Percentiles rank a stretch among this genome's conserved stretches.
phyloP scores from a whole-genome alignment of 1,140 invertebrate species.

The Pteromalus puparum region DNA sequence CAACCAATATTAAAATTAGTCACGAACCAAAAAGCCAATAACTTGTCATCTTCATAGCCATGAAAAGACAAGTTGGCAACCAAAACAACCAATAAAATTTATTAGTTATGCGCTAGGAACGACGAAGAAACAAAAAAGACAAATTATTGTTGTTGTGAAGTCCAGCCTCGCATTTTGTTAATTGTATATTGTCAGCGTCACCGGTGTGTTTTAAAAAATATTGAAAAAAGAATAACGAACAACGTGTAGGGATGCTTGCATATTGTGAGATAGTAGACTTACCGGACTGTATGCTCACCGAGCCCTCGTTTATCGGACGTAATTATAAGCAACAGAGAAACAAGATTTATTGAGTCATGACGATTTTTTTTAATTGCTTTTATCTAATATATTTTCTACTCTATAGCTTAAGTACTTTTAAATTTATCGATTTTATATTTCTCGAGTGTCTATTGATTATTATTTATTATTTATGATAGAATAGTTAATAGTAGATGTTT shows the following conservation, averaged over 20 bases:
- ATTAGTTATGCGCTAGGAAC: constrained; percentile 1
- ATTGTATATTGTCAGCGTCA: constrained; percentile 13
- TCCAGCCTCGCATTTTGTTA: constrained; percentile 29
- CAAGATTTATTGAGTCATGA: constrained; percentile 56
- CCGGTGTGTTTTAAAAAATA: neutral
- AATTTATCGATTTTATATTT: constrained; percentile 10
- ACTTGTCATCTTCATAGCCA: neutral
- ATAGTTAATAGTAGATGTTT: constrained; percentile 9
- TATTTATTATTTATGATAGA: neutral
- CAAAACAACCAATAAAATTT: constrained; percentile 10
- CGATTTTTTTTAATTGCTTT: neutral
- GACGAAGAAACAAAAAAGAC: constrained; percentile 8
- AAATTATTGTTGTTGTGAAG: neutral
- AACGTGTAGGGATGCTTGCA: constrained; percentile 55
- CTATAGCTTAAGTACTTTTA: constrained; percentile 4
- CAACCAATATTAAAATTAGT: constrained; percentile 35
- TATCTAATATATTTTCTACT: constrained; percentile 18
- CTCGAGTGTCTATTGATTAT: neutral
- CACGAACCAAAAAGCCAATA: constrained; percentile 17
- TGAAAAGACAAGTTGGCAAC: neutral
- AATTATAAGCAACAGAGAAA: constrained; percentile 71
- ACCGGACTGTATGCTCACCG: constrained; percentile 65
- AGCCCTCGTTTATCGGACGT: constrained; percentile 70
- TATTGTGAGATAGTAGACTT: constrained; percentile 67
- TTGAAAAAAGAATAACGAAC: constrained; percentile 33